These are phyloP conservation scores for Pelodytes ibericus DNA, from an alignment of 2,797 vertebrate genomes.

Conservation along the genomic window DNA sequence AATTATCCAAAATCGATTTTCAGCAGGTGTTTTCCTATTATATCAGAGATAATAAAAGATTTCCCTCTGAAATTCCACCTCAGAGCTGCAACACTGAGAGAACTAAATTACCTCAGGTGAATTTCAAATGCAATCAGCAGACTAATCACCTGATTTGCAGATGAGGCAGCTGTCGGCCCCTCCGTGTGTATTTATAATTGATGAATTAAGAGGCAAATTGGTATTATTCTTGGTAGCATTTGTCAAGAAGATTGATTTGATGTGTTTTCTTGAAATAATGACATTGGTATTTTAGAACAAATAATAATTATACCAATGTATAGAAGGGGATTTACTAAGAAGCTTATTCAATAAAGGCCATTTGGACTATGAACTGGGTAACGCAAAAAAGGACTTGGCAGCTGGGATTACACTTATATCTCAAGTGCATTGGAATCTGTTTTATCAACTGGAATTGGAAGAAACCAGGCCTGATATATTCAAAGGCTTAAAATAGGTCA, in stretches of 20 bases:
- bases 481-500: too few species aligned
- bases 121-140: slow-evolving; percentile 23
- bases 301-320: too few species aligned
- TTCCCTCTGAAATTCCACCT: slow-evolving; percentile 61
- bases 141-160: slow-evolving; percentile 47
- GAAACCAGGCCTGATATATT: too few species aligned
- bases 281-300: too few species aligned
- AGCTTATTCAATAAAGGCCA: too few species aligned
- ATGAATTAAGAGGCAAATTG: neutral
- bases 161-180: slow-evolving; percentile 66
- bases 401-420: too few species aligned
- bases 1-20: slow-evolving; percentile 72
- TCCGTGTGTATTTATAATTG: neutral
- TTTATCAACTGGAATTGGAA: too few species aligned
- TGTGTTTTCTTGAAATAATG: neutral
- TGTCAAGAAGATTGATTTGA: slow-evolving; percentile 1
- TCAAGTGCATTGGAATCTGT: too few species aligned
- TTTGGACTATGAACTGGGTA: too few species aligned
- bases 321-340: too few species aligned
- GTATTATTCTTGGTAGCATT: neutral
- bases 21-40: slow-evolving; percentile 79
- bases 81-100: slow-evolving; percentile 40
- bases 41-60: slow-evolving; percentile 63
- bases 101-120: slow-evolving; percentile 17
- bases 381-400: too few species aligned